These are phyloP conservation scores for Calidris pugnax DNA, from an alignment of 2,113 vertebrate genomes.

Conservation along the genomic window DNA sequence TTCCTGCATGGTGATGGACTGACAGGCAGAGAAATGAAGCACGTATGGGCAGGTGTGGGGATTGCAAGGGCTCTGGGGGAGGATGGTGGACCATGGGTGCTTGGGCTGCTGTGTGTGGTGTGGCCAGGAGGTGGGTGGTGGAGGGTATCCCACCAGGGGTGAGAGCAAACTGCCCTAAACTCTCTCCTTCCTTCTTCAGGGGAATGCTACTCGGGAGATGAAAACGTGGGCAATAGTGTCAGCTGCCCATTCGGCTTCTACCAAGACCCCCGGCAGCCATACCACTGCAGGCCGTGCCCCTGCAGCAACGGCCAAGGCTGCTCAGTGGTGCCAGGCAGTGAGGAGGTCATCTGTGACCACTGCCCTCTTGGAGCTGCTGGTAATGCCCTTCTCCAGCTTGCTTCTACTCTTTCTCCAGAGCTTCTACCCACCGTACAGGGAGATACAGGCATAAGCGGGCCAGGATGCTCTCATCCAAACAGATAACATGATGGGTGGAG, in stretches of 20 bases:
- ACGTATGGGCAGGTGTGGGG: fast-evolving
- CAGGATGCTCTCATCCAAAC: background rate
- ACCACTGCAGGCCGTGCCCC: conserved; percentile 80
- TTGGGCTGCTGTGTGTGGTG: background rate
- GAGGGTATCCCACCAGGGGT: fast-evolving
- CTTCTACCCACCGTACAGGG: background rate
- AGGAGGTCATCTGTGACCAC: conserved; percentile 75
- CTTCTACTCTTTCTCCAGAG: background rate
- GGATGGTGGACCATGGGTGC: background rate
- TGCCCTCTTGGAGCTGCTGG: conserved; percentile 84
- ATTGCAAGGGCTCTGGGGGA: background rate
- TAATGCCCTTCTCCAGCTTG: conserved; percentile 23
- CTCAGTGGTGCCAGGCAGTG: conserved; percentile 44
- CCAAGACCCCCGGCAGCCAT: conserved; percentile 58
- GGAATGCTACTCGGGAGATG: conserved; percentile 85
- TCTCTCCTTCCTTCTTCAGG: conserved; percentile 66
- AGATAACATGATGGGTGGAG: background rate
- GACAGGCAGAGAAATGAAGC: background rate
- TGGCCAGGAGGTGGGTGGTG: background rate
- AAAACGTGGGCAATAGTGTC: conserved; percentile 52
- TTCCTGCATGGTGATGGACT: fast-evolving
- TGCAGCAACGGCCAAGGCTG: conserved; percentile 80
- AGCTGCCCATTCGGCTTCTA: conserved; percentile 82
- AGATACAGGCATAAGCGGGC: fast-evolving
- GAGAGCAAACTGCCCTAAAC: background rate